Conservation (phyloP, 2,113 vertebrate species). For the Megaceryle maxima region DNA sequence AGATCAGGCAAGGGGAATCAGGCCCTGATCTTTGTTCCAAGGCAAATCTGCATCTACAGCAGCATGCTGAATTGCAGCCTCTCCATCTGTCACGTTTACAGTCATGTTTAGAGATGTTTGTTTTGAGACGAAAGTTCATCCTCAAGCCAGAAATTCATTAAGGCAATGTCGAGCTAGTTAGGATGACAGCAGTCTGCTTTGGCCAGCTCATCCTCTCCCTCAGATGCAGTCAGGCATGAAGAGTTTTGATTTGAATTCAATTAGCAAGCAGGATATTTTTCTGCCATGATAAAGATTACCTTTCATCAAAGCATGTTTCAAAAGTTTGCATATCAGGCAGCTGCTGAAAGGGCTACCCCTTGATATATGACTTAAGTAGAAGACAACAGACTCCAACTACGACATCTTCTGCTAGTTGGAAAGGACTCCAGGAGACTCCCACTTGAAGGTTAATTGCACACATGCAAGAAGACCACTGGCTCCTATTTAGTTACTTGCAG, state of each 20-base stretch:
- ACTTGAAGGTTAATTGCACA: neutral
- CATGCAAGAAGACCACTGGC: neutral
- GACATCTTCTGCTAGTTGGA: neutral
- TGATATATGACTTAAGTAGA: neutral
- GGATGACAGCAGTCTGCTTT: neutral
- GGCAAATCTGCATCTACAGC: neutral
- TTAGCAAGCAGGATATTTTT: neutral
- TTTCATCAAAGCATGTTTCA: neutral
- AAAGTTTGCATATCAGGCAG: neutral
- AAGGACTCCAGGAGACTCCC: neutral
- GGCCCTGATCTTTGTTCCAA: neutral
- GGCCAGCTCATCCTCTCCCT: neutral
- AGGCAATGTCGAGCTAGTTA: rapidly evolving
- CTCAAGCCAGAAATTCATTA: neutral
- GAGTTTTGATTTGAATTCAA: neutral
- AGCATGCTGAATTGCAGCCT: neutral
- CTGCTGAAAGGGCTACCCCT: neutral
- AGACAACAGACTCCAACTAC: neutral
- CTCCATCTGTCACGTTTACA: neutral
- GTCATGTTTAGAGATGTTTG: neutral
- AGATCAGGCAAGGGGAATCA: neutral
- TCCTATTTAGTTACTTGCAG: neutral
- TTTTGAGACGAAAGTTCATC: neutral
- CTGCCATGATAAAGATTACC: neutral
- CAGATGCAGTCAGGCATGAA: neutral